Percentiles rank a stretch among this genome's conserved stretches.
Conservation (phyloP, 1,140 invertebrate genomes). For the Heliconius congener region DNA sequence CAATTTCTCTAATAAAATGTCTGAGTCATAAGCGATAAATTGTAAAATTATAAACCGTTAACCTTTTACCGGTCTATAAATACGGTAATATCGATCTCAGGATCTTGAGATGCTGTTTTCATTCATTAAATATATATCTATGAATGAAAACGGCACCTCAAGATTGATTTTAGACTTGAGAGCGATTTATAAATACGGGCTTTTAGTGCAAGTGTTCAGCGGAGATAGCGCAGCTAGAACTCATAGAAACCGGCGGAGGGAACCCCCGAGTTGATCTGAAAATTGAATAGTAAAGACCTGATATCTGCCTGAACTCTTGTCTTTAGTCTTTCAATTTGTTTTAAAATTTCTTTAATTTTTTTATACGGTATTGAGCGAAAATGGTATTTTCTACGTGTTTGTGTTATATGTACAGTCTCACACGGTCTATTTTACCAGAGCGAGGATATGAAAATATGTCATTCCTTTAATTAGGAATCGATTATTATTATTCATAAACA, state of each 20-base stretch:
- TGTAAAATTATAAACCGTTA: no score
- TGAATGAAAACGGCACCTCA: no score
- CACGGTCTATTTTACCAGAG: no score
- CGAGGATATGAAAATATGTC: no score
- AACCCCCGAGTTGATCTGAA: conserved; percentile 7
- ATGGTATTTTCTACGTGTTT: not conserved
- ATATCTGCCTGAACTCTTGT: not conserved
- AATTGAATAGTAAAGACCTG: not conserved
- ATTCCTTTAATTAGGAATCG: not conserved
- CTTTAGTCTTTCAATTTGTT: not conserved
- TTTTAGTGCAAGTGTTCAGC: conserved; percentile 21
- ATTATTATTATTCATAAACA: not conserved
- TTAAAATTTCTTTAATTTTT: not conserved
- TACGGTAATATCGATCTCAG: no score
- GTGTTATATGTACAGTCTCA: no score
- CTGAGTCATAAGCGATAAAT: no score
- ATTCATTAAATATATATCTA: no score
- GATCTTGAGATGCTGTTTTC: no score
- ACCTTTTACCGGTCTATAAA: no score
- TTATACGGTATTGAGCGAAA: not conserved
- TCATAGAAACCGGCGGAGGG: conserved; percentile 11
- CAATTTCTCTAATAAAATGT: no score
- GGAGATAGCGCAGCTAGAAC: conserved; percentile 19
- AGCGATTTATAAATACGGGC: not conserved
- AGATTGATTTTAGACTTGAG: no score